phyloP scores from a whole-genome alignment of 2,797 vertebrate genomes.

The Phalanger gymnotis region DNA sequence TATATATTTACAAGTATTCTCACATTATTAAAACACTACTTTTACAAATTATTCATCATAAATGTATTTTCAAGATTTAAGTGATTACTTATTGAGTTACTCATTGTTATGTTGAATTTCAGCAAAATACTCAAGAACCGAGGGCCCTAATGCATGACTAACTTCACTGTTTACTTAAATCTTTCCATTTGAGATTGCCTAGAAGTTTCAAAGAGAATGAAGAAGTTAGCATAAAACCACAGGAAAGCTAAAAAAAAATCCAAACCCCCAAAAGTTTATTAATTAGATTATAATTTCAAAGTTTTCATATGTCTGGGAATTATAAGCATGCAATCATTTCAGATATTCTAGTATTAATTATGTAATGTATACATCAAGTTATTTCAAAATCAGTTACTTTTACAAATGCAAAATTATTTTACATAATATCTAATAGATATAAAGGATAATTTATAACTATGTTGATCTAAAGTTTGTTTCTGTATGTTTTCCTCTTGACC shows the following conservation, averaged over 20 bases:
- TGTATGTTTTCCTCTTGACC: too few species aligned
- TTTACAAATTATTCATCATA: too few species aligned
- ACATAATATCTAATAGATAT: too few species aligned
- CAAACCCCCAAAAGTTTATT: neutral
- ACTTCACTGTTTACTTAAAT: slow-evolving; percentile 11
- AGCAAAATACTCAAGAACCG: neutral
- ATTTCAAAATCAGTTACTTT: too few species aligned
- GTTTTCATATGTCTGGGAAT: slow-evolving; percentile 10
- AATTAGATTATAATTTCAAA: slow-evolving; percentile 18
- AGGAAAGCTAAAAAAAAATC: slow-evolving; percentile 29
- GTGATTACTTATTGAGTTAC: too few species aligned
- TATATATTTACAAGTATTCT: slow-evolving; percentile 38
- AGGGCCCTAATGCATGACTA: slow-evolving; percentile 44
- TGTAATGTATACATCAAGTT: too few species aligned
- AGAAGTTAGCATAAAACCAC: slow-evolving; percentile 3
- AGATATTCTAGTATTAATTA: slow-evolving; percentile 26
- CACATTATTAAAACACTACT: slow-evolving; percentile 14
- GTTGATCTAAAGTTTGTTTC: too few species aligned
- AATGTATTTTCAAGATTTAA: too few species aligned
- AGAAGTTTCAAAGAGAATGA: slow-evolving; percentile 30
- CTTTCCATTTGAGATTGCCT: neutral
- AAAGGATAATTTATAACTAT: too few species aligned
- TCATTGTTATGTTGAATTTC: too few species aligned
- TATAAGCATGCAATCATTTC: slow-evolving; percentile 17
- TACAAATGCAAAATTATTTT: too few species aligned